These are phyloP conservation scores for Euschistus heros DNA, from an alignment of 1,140 invertebrate genomes.

Conservation along the genomic window DNA sequence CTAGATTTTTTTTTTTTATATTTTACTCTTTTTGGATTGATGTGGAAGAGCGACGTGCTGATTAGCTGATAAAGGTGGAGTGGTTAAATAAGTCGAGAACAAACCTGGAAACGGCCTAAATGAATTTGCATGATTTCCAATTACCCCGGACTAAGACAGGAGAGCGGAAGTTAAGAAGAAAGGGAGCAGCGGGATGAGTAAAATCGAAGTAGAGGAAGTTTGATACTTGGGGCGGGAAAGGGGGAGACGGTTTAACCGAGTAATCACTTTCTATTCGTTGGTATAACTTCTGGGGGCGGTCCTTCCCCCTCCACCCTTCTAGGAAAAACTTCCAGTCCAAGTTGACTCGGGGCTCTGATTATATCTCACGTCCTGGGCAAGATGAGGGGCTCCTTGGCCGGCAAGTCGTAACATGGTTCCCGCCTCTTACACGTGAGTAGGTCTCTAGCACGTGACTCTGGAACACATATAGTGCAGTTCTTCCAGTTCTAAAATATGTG, in stretches of 20 bases:
- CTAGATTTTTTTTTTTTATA: too few relatives aligned
- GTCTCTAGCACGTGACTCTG: not conserved
- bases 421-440: conserved; percentile 9
- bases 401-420: conserved; percentile 9
- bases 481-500: too few relatives aligned
- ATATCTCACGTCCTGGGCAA: conserved; percentile 1
- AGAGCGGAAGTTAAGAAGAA: conserved; percentile 7
- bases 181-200: conserved; percentile 12
- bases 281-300: conserved; percentile 8
- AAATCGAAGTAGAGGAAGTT: conserved; percentile 16
- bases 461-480: too few relatives aligned
- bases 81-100: too few relatives aligned
- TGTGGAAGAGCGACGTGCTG: too few relatives aligned
- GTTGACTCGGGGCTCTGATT: conserved; percentile 13
- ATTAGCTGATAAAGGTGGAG: too few relatives aligned
- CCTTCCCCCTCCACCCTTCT: not conserved
- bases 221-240: conserved; percentile 7
- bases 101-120: too few relatives aligned
- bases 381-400: not conserved
- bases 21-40: too few relatives aligned
- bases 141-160: too few relatives aligned
- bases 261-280: conserved; percentile 17
- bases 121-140: too few relatives aligned
- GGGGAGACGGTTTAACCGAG: conserved; percentile 7
- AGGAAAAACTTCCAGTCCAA: conserved; percentile 12